These are phyloP conservation scores for Onchidella celtica DNA, from an alignment of 2,888 invertebrate species.

Conservation along the genomic window DNA sequence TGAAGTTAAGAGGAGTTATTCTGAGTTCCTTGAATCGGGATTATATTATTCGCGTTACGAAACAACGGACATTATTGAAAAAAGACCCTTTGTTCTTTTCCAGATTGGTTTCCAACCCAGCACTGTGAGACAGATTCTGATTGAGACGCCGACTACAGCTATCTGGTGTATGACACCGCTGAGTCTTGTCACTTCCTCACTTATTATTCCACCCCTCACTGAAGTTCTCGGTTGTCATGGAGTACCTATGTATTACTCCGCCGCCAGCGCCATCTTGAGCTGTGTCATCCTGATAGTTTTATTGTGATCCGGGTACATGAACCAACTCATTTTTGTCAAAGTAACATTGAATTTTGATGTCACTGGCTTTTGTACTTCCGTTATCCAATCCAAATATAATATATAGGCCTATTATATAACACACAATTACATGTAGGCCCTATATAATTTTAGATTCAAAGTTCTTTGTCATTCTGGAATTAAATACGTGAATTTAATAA, in stretches of 20 bases:
- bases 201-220: not conserved
- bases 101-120: not conserved
- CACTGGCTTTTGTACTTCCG: not conserved
- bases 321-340: not conserved
- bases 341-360: not conserved
- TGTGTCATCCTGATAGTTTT: not conserved
- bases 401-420: no score
- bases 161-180: conserved; percentile 24
- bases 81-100: not conserved
- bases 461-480: no score
- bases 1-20: no score
- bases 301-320: not conserved
- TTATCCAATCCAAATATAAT: not conserved
- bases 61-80: no score
- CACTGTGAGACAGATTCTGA: not conserved
- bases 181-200: conserved; percentile 4
- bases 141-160: not conserved
- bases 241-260: conserved; percentile 14
- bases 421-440: no score
- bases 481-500: no score
- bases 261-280: not conserved
- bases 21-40: no score
- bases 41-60: no score
- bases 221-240: not conserved
- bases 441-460: no score